Percentiles rank a stretch among this genome's conserved stretches.
Conservation (phyloP, 2,113 vertebrate genomes). For the Gnathonemus echidnorhynchus region DNA sequence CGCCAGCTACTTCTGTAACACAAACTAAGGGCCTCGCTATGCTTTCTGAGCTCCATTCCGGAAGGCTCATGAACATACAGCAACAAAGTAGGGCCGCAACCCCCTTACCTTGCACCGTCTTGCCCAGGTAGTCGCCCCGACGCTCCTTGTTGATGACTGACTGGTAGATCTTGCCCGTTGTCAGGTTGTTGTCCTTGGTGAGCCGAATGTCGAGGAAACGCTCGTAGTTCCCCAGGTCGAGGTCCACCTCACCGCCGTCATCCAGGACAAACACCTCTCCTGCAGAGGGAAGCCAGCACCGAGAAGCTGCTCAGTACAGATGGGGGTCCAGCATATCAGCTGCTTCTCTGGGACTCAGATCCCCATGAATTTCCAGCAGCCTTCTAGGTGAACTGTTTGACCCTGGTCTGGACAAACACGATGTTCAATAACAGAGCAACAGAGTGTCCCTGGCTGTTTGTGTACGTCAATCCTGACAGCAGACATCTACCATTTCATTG, state of each 20-base stretch:
- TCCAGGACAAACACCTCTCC: constrained; percentile 95
- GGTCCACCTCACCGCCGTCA: constrained; percentile 92
- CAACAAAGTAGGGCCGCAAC: neutral
- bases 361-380: neutral
- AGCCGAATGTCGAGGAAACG: constrained; percentile 92
- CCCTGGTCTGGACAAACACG: neutral
- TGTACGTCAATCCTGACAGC: neutral
- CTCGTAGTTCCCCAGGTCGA: constrained; percentile 94
- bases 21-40: neutral
- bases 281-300: constrained; percentile 32
- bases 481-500: neutral
- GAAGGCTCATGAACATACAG: neutral
- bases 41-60: neutral
- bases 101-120: constrained; percentile 86
- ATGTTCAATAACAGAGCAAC: neutral
- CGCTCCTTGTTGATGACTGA: constrained; percentile 95
- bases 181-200: constrained; percentile 93
- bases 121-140: constrained; percentile 89
- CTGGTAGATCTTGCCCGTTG: constrained; percentile 97
- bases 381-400: neutral
- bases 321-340: neutral
- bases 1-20: neutral
- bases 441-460: neutral
- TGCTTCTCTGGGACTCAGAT: neutral
- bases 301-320: neutral